A percentile compares a stretch with the other conserved stretches of the same genome.
Conservation (phyloP, 2,797 vertebrate species). For the Syngnathus rostellatus region DNA sequence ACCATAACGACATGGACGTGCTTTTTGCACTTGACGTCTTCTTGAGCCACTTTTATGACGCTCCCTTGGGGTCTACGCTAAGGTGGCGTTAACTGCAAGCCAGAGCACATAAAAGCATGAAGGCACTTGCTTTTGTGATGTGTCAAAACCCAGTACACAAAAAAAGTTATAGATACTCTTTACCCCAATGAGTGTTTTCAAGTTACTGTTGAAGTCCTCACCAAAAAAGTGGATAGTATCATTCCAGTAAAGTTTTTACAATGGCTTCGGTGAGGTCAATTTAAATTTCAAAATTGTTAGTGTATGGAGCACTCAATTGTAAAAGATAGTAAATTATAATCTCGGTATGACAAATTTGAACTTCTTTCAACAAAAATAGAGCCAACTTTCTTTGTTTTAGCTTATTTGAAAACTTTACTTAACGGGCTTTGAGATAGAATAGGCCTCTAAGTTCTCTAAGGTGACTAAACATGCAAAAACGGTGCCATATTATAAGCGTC, state of each 20-base stretch:
- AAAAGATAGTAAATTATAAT: too few relatives aligned
- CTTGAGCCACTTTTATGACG: slow-evolving; percentile 50
- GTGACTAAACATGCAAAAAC: background rate
- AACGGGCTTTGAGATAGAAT: background rate
- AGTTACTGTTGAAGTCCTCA: background rate
- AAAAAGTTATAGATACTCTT: slow-evolving; percentile 17
- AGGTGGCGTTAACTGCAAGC: slow-evolving; percentile 37
- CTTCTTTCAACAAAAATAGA: background rate
- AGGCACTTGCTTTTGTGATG: slow-evolving; percentile 12
- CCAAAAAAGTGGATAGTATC: too few relatives aligned
- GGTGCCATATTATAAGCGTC: background rate
- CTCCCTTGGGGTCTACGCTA: slow-evolving; percentile 21
- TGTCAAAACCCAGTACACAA: slow-evolving; percentile 19
- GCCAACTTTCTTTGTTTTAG: background rate
- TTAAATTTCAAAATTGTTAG: too few relatives aligned
- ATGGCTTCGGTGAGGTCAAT: too few relatives aligned
- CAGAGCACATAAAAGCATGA: slow-evolving; percentile 29
- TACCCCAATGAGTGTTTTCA: slow-evolving; percentile 15
- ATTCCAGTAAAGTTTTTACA: too few relatives aligned
- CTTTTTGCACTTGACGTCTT: slow-evolving; percentile 26
- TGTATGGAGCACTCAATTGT: too few relatives aligned
- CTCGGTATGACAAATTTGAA: too few relatives aligned
- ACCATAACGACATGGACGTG: slow-evolving; percentile 16
- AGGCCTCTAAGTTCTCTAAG: background rate
- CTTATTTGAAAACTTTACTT: background rate